These are phyloP conservation scores for Parnassius orleans DNA, from an alignment of 2,888 invertebrate genomes.

Conservation along the genomic window DNA sequence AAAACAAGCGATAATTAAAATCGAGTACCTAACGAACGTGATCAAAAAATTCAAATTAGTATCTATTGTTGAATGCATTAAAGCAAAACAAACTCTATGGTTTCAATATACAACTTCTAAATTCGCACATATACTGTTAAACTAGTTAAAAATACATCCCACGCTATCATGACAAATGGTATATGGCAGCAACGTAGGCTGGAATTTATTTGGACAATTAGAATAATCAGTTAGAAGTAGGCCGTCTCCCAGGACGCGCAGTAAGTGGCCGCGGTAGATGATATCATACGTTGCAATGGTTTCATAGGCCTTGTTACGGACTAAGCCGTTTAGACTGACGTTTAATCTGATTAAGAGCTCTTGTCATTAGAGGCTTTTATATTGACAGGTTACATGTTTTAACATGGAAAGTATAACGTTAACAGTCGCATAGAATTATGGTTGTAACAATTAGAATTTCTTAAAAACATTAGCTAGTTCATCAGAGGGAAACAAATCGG, in stretches of 20 bases:
- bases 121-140: slow-evolving; percentile 1
- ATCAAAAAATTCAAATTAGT: background rate
- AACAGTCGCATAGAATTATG: too few relatives aligned
- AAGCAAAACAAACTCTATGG: background rate
- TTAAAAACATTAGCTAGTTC: too few relatives aligned
- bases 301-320: background rate
- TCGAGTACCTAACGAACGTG: slow-evolving; percentile 1
- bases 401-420: too few relatives aligned
- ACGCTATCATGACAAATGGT: slow-evolving; percentile 36
- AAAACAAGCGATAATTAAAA: slow-evolving; percentile 15
- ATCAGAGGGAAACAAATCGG: too few relatives aligned
- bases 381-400: background rate
- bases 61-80: too few relatives aligned
- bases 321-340: slow-evolving; percentile 13
- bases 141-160: slow-evolving; percentile 37
- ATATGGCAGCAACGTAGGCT: slow-evolving; percentile 26
- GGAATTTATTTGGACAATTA: slow-evolving; percentile 53
- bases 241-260: slow-evolving; percentile 52
- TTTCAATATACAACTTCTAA: slow-evolving; percentile 4
- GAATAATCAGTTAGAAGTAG: slow-evolving; percentile 51
- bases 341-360: background rate
- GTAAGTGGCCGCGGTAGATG: slow-evolving; percentile 30
- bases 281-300: slow-evolving; percentile 12
- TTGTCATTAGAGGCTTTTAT: background rate
- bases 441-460: too few relatives aligned